Evolutionary conservation across 2,113 vertebrate species (phyloP), one percentile per base, ranked within the genome.

Genomic region (Paratilapia polleni): DNA sequence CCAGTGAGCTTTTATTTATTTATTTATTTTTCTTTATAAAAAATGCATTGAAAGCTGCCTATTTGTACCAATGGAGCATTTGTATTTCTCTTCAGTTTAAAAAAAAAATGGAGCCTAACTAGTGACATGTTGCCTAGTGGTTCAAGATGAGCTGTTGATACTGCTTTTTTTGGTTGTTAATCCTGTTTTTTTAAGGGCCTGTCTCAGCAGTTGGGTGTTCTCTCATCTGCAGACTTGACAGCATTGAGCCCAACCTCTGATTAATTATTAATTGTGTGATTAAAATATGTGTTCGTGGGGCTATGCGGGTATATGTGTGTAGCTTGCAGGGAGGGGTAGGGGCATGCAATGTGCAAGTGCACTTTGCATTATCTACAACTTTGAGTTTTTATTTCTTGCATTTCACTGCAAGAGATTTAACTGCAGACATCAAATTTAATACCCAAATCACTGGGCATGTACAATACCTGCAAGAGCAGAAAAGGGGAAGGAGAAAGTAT

Each of bases 201-300:
- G 43, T 80, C 90, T 91, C 89, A 87, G 89, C 88, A 82, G 86
- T 82, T 79, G 87, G 88, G 63, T 84, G 87, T 86, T 92, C 88
- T 92, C 91, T 93, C 87, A 88, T 93, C 91, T 94, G 92, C 92
- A 91, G 83, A 92, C 90, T 89, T 89, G 66, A 91, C 93, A 93
- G 80, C 87, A 90, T 83, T 59, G 88, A 93, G 92, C 83, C 87
- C 86, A 91, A 81, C 90, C 88, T 85, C 90, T 86, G 90, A 92
- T 94, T 84, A 90, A 94, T 93, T 93, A 94, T 94, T 94, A 92
- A 95, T 86, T 87, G 92, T 84, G 90, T 91, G 93, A 94, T 94
- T 93, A 93, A 94, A 94, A 87, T 81, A 82, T 83, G 89, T 43
- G 47, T 83, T 12, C 4, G 75, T 41, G 52, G 49, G 66, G 36